Percentiles rank a stretch among this genome's conserved stretches.
These are phyloP conservation scores for Agrenia bidenticulata DNA, from an alignment of 2,888 invertebrate genomes.

Conservation along the genomic window DNA sequence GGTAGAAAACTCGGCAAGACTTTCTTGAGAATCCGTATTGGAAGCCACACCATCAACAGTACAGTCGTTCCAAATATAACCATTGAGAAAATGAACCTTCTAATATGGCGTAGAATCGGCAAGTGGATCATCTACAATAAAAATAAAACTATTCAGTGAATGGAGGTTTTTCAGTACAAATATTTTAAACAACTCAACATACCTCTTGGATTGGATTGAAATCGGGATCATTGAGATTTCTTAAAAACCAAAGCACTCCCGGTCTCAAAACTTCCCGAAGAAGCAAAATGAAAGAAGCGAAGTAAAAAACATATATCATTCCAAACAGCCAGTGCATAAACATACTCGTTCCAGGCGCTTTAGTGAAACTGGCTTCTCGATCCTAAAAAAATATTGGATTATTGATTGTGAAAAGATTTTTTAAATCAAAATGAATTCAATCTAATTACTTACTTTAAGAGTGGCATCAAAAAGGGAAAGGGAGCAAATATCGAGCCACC, in stretches of 20 bases:
- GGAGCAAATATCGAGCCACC: conserved; percentile 99
- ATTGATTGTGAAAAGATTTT: no score
- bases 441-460: conserved; percentile 66
- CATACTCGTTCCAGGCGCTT: conserved; percentile 93
- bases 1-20: conserved; percentile 87
- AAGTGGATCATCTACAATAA: conserved; percentile 89
- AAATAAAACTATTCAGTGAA: no score
- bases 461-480: conserved; percentile 87
- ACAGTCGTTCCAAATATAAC: conserved; percentile 96
- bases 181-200: conserved; percentile 13
- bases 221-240: conserved; percentile 97
- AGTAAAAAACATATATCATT: conserved; percentile 98
- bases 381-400: no score
- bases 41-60: conserved; percentile 92
- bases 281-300: conserved; percentile 72
- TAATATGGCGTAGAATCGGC: conserved; percentile 85
- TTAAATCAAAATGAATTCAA: no score
- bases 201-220: conserved; percentile 95
- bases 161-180: conserved; percentile 21
- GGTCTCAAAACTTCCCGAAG: conserved; percentile 92
- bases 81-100: conserved; percentile 86
- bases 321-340: conserved; percentile 99
- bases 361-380: conserved; percentile 80
- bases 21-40: conserved; percentile 79
- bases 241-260: conserved; percentile 95